These are phyloP conservation scores for Timema podura DNA, from an alignment of 2,888 invertebrate genomes.

Conservation along the genomic window DNA sequence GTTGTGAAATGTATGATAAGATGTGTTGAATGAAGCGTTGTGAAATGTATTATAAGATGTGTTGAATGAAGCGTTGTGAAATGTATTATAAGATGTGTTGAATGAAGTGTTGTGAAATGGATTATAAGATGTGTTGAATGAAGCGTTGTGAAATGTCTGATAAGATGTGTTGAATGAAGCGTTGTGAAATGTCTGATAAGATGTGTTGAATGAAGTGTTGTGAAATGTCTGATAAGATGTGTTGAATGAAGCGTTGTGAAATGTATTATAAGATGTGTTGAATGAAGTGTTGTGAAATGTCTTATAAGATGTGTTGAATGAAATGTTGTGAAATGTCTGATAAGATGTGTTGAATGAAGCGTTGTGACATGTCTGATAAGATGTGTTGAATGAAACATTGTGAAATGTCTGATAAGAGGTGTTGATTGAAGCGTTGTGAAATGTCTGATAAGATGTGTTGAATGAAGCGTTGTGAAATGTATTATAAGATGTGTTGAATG, in stretches of 20 bases:
- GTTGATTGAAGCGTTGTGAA: background rate
- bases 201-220: background rate
- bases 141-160: background rate
- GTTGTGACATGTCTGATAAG: background rate
- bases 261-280: background rate
- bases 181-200: background rate
- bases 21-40: conserved; percentile 21
- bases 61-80: background rate
- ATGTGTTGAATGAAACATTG: conserved; percentile 15
- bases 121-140: background rate
- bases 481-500: background rate
- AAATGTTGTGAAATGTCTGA: conserved; percentile 12
- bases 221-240: background rate
- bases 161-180: conserved; percentile 18
- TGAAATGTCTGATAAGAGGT: background rate
- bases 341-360: background rate
- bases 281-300: conserved; percentile 1
- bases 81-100: background rate
- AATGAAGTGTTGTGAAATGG: conserved; percentile 19
- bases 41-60: background rate
- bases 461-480: conserved; percentile 22
- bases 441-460: background rate
- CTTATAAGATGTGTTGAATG: background rate
- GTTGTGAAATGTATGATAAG: conserved; percentile 1
- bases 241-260: conserved; percentile 21